Evolutionary conservation across 1,140 invertebrate genomes (phyloP).

Genomic region (Temnothorax curvispinosus): DNA sequence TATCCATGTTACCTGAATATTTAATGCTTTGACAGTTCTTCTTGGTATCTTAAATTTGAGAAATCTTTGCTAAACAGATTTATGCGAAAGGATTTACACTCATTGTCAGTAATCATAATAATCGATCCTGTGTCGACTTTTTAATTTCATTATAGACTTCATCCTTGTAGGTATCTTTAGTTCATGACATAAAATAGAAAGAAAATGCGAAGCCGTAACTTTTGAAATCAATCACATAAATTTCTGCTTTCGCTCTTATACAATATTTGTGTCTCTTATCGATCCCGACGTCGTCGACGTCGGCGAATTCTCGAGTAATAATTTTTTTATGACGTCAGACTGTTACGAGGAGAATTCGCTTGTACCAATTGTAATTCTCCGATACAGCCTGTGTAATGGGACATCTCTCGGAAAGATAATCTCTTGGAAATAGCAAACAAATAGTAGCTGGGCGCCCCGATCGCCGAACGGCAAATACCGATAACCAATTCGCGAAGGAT

Average conservation of each 20-base stretch:
- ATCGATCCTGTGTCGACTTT: not conserved
- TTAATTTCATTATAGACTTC: not conserved
- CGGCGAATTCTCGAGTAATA: slow-evolving; percentile 2
- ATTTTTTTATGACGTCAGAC: not conserved
- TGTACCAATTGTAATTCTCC: slow-evolving; percentile 55
- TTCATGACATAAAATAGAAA: not conserved
- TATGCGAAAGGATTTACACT: not conserved
- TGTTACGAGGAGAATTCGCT: slow-evolving; percentile 9
- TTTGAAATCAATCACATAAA: not conserved
- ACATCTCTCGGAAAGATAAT: slow-evolving; percentile 48
- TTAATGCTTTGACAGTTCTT: not conserved
- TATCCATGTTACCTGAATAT: not conserved
- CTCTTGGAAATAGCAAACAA: slow-evolving; percentile 60
- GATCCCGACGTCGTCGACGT: not conserved
- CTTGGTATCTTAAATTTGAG: not conserved
- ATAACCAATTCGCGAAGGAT: slow-evolving; percentile 78
- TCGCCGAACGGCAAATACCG: slow-evolving; percentile 72
- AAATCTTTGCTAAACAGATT: not conserved
- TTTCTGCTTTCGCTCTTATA: not conserved
- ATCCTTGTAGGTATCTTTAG: not conserved
- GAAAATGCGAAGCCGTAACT: not conserved
- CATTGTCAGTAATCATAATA: not conserved
- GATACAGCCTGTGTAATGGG: slow-evolving; percentile 26
- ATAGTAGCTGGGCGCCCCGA: slow-evolving; percentile 38
- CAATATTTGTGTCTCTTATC: not conserved